Base-by-base conservation (phyloP, 2,888 invertebrate species). In the Campopleginae sp. region DNA sequence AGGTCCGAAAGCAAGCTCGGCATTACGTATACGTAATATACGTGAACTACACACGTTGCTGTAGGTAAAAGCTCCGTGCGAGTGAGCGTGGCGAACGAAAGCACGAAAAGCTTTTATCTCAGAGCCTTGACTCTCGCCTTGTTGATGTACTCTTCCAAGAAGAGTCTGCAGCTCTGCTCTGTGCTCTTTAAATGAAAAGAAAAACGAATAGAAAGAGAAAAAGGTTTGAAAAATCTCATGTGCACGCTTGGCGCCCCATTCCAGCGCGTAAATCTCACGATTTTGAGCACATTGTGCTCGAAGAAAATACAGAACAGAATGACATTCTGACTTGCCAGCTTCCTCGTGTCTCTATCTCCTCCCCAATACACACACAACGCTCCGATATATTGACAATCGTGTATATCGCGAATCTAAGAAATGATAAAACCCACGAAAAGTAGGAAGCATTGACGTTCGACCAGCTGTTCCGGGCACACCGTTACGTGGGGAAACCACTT, bases 31-130 rank as follows among this genome's bases (percentile, higher is more conserved):
- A 42, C 19, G 17, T n/a, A 17, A 2, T n/a, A 48, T 48, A 70
- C 27, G 46, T 42, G 17, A n/a, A 27, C 14, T 46, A 17, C 48
- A 31, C 48, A 48, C 70, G n/a, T 46, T 58, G 38, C 38, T 7
- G 5, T 42, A n/a, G 17, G 12, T 44, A 61, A 44, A 19, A 46
- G 42, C 27, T 17, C 6, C 23, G 12, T 23, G 27, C 27, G 44
- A 23, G 44, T 42, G 23, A 27, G 44, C 46, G 46, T 68, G 46
- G 27, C 44, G 65, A 89, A 88, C 87, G 88, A 89, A 87, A 77
- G 77, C 88, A 61, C 86, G 87, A 90, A 90, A 90, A 90, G 90
- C 90, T 92, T 92, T 92, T 91, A 91, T 91, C 88, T 89, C 89
- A 89, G 71, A 88, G 89, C 89, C 90, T 91, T 90, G 88, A 89